Conservation (phyloP, 2,113 vertebrate genomes). For the Notechis scutatus region DNA sequence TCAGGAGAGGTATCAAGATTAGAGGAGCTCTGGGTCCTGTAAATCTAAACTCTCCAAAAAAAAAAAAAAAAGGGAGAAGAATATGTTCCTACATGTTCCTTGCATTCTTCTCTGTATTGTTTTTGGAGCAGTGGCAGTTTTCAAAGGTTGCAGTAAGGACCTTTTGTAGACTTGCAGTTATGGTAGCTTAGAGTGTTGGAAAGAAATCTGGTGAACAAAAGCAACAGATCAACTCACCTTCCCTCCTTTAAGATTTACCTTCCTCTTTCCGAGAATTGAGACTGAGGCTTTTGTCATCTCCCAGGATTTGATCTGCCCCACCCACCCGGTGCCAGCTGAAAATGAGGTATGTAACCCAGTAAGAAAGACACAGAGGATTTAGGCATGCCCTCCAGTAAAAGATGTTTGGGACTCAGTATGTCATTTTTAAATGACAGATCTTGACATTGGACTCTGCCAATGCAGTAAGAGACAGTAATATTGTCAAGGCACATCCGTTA, state of each 20-base stretch:
- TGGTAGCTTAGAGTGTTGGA: conserved; percentile 35
- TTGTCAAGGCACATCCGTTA: background rate
- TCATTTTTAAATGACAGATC: background rate
- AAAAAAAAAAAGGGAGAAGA: background rate
- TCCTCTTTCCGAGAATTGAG: conserved; percentile 13
- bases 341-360: background rate
- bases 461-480: background rate
- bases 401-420: background rate
- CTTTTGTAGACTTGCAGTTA: background rate
- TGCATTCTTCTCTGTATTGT: too few relatives aligned
- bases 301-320: conserved; percentile 37
- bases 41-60: background rate
- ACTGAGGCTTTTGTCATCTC: background rate
- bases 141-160: background rate
- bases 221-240: conserved; percentile 32
- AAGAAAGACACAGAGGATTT: background rate
- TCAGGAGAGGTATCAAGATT: background rate
- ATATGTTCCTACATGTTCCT: background rate
- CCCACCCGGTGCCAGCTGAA: background rate
- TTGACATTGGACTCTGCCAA: background rate
- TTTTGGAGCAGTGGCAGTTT: background rate
- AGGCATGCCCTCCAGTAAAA: background rate
- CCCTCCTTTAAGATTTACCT: conserved; percentile 31
- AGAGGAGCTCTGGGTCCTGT: background rate
- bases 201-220: conserved; percentile 10